Evolutionary conservation across 1,140 invertebrate species (phyloP), one percentile per base, ranked within the genome.

Genomic region (Arion vulgaris): DNA sequence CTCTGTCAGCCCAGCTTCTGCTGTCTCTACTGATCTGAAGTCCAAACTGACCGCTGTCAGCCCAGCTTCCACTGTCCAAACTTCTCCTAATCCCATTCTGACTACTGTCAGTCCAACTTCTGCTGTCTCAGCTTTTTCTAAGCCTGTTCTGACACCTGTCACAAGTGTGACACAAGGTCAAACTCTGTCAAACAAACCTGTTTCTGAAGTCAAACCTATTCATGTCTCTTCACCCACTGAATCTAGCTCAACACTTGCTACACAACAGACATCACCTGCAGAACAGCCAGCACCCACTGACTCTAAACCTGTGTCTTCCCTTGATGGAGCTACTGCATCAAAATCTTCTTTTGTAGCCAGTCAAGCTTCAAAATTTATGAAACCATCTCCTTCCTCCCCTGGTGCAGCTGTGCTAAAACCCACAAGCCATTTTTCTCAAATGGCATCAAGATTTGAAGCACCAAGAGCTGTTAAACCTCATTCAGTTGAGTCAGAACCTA

Each of bases 291-390:
- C 32, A 2, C 11, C 62, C 28, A 66, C 28, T 32, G n/a, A 5
- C 9, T 9, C n/a, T 66, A 66, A 28, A 5, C 7, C n/a, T 7
- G n/a, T 32, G 13, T 38, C 83, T 38, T 81, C 81, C 19, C 81
- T 72, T 0, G 32, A 19, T 1, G 79, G 17, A 72, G 80, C 68
- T n/a, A 32, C 75, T 9, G 62, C 62, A 5, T 7, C 62, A 32
- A 85, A 85, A 68, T 78, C 80, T 17, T 66, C 80, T 45, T 68
- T 73, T 4, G 57, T 81, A 2, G 66, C 79, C 1, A 74, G 78
- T 23, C 83, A 81, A 62, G 74, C 57, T n/a, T 41, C 78, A 41
- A 51, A 66, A 36, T 84, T 84, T 77, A 79, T 77, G 62, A 84
- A 84, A 32, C 77, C 83, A 9, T 51, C 74, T 0, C 17, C 68